These are phyloP conservation scores for Luidia sarsii DNA, from an alignment of 53 echinoderm and acorn worm species.

Conservation along the genomic window DNA sequence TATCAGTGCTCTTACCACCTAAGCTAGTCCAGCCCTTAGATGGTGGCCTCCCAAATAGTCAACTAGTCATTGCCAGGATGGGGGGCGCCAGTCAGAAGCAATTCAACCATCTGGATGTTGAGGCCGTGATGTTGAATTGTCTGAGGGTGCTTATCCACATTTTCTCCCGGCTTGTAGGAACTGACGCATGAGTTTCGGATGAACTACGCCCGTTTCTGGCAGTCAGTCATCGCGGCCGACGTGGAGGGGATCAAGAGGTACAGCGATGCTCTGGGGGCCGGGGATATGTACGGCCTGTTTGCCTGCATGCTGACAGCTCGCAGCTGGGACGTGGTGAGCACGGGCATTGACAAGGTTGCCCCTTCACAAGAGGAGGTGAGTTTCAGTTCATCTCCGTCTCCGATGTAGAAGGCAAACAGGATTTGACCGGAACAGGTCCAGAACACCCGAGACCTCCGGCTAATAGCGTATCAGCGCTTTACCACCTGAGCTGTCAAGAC, in stretches of 20 bases:
- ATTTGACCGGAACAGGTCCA: not conserved
- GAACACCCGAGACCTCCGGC: too few species aligned
- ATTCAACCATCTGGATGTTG: too few species aligned
- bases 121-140: too few species aligned
- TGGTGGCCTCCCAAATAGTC: too few species aligned
- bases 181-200: conserved; percentile 90
- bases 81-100: too few species aligned
- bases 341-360: conserved; percentile 88
- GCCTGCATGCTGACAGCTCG: conserved; percentile 96
- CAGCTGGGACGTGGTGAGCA: conserved; percentile 81
- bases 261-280: conserved; percentile 81
- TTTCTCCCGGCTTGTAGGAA: conserved; percentile 43
- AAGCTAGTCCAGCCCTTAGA: too few species aligned
- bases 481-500: too few species aligned
- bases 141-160: too few species aligned
- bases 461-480: not conserved
- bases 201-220: conserved; percentile 95
- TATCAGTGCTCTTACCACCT: too few species aligned
- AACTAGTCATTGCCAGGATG: too few species aligned
- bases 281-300: conserved; percentile 92
- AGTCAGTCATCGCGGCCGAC: conserved; percentile 86
- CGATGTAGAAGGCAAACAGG: not conserved
- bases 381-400: too few species aligned
- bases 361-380: conserved; percentile 79
- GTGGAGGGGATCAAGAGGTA: conserved; percentile 88